Conservation (phyloP, 2,113 vertebrate species). For the Vimba vimba region DNA sequence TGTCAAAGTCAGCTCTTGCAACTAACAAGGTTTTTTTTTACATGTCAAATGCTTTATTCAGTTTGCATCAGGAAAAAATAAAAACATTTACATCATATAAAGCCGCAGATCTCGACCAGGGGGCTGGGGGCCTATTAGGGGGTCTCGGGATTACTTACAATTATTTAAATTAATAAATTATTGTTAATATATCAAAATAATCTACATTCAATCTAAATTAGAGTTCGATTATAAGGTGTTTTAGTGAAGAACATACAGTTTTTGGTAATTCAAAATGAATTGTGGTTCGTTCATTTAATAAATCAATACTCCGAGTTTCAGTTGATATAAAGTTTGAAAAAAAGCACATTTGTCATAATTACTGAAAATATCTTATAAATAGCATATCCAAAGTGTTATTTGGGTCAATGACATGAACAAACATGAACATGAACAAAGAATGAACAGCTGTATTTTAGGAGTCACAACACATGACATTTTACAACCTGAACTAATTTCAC, state of each 20-base stretch:
- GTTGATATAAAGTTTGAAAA: neutral
- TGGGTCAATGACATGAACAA: no score
- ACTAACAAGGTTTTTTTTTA: neutral
- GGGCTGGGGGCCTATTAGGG: no score
- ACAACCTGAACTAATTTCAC: no score
- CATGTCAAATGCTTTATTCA: neutral
- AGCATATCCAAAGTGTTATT: neutral
- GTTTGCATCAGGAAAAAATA: neutral
- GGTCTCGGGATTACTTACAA: neutral
- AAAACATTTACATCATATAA: neutral
- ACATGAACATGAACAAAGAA: no score
- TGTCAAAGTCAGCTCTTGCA: slow-evolving; percentile 31
- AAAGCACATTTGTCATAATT: neutral
- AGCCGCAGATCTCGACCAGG: no score
- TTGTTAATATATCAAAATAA: neutral
- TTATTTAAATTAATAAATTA: neutral
- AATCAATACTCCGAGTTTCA: no score
- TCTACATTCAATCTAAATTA: neutral
- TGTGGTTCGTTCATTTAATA: neutral
- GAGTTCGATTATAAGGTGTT: neutral
- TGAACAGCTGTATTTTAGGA: neutral
- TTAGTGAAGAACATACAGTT: neutral
- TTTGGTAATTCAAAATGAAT: neutral
- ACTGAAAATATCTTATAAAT: no score
- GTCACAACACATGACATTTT: neutral